A percentile compares a stretch with the other conserved stretches of the same genome.
These are phyloP conservation scores for Leptopilina clavipes DNA, from an alignment of 1,140 invertebrate genomes.

Conservation along the genomic window DNA sequence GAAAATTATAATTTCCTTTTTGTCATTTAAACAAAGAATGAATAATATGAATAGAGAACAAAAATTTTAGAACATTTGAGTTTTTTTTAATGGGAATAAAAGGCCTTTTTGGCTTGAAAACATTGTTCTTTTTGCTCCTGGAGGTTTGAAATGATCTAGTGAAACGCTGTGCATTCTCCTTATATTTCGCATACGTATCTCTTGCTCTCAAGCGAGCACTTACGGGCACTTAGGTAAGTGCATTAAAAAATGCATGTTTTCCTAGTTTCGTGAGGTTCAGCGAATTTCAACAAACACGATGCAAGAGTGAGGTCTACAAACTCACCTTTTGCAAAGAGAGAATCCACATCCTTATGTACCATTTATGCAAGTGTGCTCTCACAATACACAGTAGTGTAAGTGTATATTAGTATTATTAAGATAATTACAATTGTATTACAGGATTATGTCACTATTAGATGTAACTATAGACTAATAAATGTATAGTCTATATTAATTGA, in stretches of 20 bases:
- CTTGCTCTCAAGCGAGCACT: neutral
- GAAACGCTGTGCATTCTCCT: neutral
- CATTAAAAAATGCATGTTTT: slow-evolving; percentile 25
- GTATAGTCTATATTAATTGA: too few relatives aligned
- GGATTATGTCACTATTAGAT: too few relatives aligned
- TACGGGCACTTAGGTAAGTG: slow-evolving; percentile 2
- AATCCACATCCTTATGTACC: neutral
- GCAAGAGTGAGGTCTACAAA: neutral
- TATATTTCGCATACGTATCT: slow-evolving; percentile 6
- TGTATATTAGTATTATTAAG: too few relatives aligned
- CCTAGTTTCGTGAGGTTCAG: slow-evolving; percentile 13
- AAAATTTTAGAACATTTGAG: neutral
- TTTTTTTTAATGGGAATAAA: neutral
- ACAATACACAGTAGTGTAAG: too few relatives aligned
- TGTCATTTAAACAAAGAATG: neutral
- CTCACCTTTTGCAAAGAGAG: neutral
- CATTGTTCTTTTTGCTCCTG: neutral
- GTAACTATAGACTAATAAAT: too few relatives aligned
- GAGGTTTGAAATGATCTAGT: slow-evolving; percentile 6
- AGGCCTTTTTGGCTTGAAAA: neutral
- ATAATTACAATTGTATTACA: too few relatives aligned
- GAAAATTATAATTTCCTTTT: neutral
- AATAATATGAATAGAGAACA: neutral
- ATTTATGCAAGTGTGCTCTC: neutral
- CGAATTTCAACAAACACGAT: neutral